Conservation (phyloP, 2,797 vertebrate species). For the Lutjanus argentimaculatus region DNA sequence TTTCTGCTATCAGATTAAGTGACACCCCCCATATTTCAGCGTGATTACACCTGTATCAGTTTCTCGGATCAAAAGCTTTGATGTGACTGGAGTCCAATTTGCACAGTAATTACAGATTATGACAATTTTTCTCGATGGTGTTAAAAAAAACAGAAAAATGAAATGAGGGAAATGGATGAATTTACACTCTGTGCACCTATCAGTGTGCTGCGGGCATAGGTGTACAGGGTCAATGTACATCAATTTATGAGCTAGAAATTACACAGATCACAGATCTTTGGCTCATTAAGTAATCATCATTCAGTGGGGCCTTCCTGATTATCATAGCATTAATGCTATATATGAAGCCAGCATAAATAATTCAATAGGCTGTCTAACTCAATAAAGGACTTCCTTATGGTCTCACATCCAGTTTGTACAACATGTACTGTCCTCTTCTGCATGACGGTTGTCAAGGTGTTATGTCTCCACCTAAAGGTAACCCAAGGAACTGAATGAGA, state of each 20-base stretch:
- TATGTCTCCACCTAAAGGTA: conserved; percentile 86
- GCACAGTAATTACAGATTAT: conserved; percentile 59
- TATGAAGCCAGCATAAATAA: conserved; percentile 68
- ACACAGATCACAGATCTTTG: conserved; percentile 57
- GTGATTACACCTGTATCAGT: conserved; percentile 42
- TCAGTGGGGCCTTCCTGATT: conserved; percentile 64
- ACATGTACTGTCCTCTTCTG: conserved; percentile 37
- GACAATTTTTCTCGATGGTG: conserved; percentile 1
- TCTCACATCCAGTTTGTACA: conserved; percentile 59
- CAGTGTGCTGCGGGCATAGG: conserved; percentile 29
- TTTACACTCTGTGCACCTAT: conserved; percentile 52
- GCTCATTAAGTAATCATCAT: conserved; percentile 64
- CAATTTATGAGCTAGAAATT: conserved; percentile 41
- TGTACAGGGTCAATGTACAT: conserved; percentile 26
- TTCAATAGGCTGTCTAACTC: conserved; percentile 67
- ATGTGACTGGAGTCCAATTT: conserved; percentile 50
- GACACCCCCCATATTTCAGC: conserved; percentile 13
- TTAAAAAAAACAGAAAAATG: conserved; percentile 1
- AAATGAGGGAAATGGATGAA: conserved; percentile 33
- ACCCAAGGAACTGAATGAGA: conserved; percentile 60
- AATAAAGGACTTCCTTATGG: conserved; percentile 64
- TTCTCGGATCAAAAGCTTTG: conserved; percentile 36
- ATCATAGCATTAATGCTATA: conserved; percentile 68
- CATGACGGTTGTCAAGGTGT: conserved; percentile 70
- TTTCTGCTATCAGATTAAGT: conserved; percentile 40